These are phyloP conservation scores for Stenodera caucasica DNA, from an alignment of 2,888 invertebrate genomes.

Conservation along the genomic window DNA sequence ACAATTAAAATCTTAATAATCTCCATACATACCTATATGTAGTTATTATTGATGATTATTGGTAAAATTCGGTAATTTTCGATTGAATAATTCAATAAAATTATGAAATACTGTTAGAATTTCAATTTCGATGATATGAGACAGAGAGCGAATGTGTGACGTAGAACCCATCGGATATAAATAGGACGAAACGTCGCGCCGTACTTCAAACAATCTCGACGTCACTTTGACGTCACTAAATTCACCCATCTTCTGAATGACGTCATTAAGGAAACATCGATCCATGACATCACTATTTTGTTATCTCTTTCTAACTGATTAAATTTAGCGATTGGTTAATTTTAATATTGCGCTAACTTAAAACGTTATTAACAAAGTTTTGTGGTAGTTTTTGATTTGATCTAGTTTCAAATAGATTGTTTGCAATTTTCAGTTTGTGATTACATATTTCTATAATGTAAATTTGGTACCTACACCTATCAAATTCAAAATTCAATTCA, in stretches of 20 bases:
- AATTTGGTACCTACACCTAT: no score
- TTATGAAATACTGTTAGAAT: background rate
- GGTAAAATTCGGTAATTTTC: no score
- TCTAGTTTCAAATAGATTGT: slow-evolving; percentile 29
- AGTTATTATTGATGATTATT: no score
- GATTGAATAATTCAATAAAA: background rate
- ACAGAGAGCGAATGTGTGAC: slow-evolving; percentile 31
- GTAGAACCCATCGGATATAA: slow-evolving; percentile 42
- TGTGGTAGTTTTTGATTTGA: slow-evolving; percentile 38
- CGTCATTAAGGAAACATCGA: slow-evolving; percentile 45
- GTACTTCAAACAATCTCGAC: slow-evolving; percentile 39
- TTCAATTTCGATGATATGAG: background rate
- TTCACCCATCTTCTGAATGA: slow-evolving; percentile 40
- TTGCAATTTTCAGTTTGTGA: slow-evolving; percentile 13
- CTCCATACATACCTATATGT: no score
- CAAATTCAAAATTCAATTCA: no score
- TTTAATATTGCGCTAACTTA: slow-evolving; percentile 39
- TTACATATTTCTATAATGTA: no score
- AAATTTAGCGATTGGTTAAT: slow-evolving; percentile 16
- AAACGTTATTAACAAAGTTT: slow-evolving; percentile 45
- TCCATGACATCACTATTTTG: slow-evolving; percentile 37
- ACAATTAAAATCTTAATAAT: no score
- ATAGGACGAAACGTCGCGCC: slow-evolving; percentile 43
- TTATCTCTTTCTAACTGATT: slow-evolving; percentile 27
- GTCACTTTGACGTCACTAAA: slow-evolving; percentile 44